A percentile compares a stretch with the other conserved stretches of the same genome.
These are phyloP conservation scores for Propsilocerus akamusi DNA, from an alignment of 1,140 invertebrate species.

Conservation along the genomic window DNA sequence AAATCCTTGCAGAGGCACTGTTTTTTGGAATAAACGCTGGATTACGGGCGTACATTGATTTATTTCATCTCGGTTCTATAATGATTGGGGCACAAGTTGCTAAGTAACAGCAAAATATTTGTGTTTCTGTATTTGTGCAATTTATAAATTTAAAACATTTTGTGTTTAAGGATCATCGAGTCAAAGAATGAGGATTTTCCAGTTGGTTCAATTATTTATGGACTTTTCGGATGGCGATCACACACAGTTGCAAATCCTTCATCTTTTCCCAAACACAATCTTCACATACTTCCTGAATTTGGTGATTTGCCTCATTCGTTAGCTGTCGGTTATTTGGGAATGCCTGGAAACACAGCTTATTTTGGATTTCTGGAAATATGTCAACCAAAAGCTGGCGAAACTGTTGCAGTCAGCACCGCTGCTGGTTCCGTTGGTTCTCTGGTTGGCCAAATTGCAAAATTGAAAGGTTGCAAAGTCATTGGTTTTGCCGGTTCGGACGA, in stretches of 20 bases:
- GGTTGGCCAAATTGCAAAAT: constrained; percentile 55
- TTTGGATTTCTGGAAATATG: constrained; percentile 50
- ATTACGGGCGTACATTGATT: constrained; percentile 17
- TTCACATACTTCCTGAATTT: constrained; percentile 20
- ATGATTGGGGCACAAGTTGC: constrained; percentile 25
- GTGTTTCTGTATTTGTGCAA: background rate
- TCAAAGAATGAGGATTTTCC: constrained; percentile 32
- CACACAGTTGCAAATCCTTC: constrained; percentile 22
- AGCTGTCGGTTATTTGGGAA: constrained; percentile 19
- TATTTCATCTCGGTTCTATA: constrained; percentile 16
- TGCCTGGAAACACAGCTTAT: constrained; percentile 44
- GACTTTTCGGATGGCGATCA: constrained; percentile 34
- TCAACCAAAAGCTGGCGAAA: too few relatives aligned
- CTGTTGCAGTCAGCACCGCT: constrained; percentile 42
- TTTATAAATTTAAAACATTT: too few relatives aligned
- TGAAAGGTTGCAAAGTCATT: too few relatives aligned
- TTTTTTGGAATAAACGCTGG: constrained; percentile 33
- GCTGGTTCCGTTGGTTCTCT: constrained; percentile 48
- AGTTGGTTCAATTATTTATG: constrained; percentile 30
- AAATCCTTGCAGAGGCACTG: constrained; percentile 23
- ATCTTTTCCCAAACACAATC: too few relatives aligned
- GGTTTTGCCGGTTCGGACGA: constrained; percentile 44
- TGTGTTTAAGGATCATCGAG: constrained; percentile 26
- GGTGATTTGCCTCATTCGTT: constrained; percentile 16
- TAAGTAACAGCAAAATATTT: constrained; percentile 10